Base-by-base conservation (phyloP, 2,888 invertebrate species). In the Lycocerus yunnanus region DNA sequence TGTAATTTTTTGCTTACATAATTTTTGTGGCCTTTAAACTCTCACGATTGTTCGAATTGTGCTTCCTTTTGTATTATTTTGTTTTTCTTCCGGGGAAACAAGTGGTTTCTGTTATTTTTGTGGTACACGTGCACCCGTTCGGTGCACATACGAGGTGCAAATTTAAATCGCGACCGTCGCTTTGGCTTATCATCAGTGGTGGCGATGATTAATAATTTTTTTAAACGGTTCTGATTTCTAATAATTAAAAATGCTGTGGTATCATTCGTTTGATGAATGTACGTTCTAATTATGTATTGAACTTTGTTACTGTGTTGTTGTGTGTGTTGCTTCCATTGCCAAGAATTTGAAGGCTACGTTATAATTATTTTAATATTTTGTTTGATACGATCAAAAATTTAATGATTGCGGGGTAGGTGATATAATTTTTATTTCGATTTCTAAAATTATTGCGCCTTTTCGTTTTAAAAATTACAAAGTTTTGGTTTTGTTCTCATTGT, bases 271-370 rank as follows among this genome's bases (percentile, higher is more conserved):
- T 69, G 58, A 43, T 20, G 18, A 66, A 71, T 43, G 58, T 66
- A 66, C 27, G 59, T 71, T 71, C 71, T 71, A 71, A 71, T 71
- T 71, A 66, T 43, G 67, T 18, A 11, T 6, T 72, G 71, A 66
- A 71, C 71, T 71, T 71, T 58, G 67, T 16, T 72, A 24, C 60
- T 71, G 15, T 71, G 15, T 15, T 60, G 43, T 43, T 27, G n/a
- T 43, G 43, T 43, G n/a, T 43, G 43, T 43, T 43, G 43, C 18
- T 67, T 58, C 14, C 16, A 16, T 14, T 72, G 72, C 72, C 72
- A 72, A 72, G 67, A 72, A 68, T 72, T 67, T 68, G 59, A 60
- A 72, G 72, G 72, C 60, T 61, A 24, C 16, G 43, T 67, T 67
- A 18, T 63, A 63, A 63, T 63, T 63, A 63, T 63, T 63, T 63